These are phyloP conservation scores for Anthophora plumipes DNA, from an alignment of 2,888 invertebrate species.

Conservation along the genomic window DNA sequence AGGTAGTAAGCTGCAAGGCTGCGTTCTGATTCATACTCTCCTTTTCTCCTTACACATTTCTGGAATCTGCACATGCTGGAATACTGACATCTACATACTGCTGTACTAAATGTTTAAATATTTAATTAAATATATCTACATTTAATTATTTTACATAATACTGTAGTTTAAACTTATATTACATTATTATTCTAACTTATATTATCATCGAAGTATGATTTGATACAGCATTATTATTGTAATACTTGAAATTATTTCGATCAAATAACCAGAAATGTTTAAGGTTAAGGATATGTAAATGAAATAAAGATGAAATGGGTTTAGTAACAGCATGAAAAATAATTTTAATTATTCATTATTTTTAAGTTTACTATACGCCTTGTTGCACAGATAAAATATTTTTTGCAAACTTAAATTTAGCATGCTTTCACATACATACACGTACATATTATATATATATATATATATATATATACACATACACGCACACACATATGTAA, in stretches of 20 bases:
- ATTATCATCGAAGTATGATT: constrained; percentile 31
- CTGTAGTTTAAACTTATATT: constrained; percentile 42
- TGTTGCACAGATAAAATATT: constrained; percentile 5
- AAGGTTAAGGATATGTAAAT: constrained; percentile 58
- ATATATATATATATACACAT: neutral
- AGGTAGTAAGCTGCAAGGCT: constrained; percentile 84
- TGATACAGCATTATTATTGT: constrained; percentile 25
- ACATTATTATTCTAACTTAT: constrained; percentile 32
- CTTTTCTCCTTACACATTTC: constrained; percentile 69
- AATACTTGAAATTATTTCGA: constrained; percentile 39
- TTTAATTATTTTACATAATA: constrained; percentile 33
- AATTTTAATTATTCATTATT: constrained; percentile 18
- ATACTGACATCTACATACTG: constrained; percentile 44
- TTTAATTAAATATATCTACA: constrained; percentile 35
- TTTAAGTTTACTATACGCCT: constrained; percentile 2
- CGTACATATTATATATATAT: neutral
- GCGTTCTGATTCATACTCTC: constrained; percentile 77
- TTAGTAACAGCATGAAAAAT: constrained; percentile 31
- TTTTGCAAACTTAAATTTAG: neutral
- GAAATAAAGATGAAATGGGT: constrained; percentile 56
- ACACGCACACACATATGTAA: neutral
- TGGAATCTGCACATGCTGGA: constrained; percentile 64
- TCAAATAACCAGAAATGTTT: constrained; percentile 66
- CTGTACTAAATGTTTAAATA: constrained; percentile 24
- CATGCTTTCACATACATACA: constrained; percentile 5